Evolutionary conservation across 1,140 invertebrate species (phyloP), one percentile per base, ranked within the genome.

Genomic region (Antheraea pernyi): DNA sequence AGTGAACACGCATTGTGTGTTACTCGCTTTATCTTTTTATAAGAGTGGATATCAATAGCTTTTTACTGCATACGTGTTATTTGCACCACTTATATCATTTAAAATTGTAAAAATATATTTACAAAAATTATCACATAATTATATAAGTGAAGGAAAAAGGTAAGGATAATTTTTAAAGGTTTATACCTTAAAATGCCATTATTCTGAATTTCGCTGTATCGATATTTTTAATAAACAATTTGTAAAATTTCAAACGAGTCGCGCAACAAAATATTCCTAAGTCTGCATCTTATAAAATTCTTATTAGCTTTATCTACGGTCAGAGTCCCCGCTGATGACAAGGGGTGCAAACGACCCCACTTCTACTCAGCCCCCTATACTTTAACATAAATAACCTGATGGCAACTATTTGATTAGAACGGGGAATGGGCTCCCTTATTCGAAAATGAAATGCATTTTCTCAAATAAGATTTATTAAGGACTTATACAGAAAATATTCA

Each of bases 371-470:
- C 59, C 58, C 72, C 64, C 67, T 63, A 60, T 71, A 69, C 68
- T 68, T 73, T 67, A 77, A 77, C 77, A 85, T 78, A 78, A 81
- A 81, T 76, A 76, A 81, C 75, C 76, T 78, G 81, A 78, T 86
- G 77, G 78, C 73, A 78, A 83, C 86, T 89, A 87, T 89, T 89
- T 89, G 87, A 89, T 89, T 88, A 89, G 79, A 76, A 75, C 78
- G 22, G 63, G 78, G 76, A 73, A 65, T 71, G 69, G 72, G 74
- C 74, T 76, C 53, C 22, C 78, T 72, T 73, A 71, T 78, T 75
- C 46, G 72, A 70, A 65, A 70, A 73, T 74, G 73, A 80, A 81
- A 85, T 85, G 84, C 79, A 76, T 83, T 85, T 82, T 71, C 66
- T 68, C 69, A 80, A 86, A 85, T 77, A 73, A 65, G 80, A 88